These are phyloP conservation scores for Phrynocephalus forsythii DNA, from an alignment of 2,797 vertebrate species.

Conservation along the genomic window DNA sequence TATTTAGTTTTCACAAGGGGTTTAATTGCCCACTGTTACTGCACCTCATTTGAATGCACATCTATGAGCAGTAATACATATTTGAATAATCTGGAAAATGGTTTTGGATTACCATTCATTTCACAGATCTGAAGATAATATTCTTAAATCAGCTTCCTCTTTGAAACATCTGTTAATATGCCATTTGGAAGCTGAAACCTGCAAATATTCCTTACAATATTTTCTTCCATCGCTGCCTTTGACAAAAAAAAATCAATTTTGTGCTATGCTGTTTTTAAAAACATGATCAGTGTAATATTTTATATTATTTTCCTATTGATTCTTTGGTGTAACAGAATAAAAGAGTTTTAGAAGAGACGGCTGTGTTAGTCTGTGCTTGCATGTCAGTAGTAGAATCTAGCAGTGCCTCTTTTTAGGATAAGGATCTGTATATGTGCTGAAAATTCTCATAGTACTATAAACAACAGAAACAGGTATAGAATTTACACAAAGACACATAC, in stretches of 20 bases:
- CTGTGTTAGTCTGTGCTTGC: no score
- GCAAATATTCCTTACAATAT: not conserved
- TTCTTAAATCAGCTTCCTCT: not conserved
- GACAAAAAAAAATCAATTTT: slow-evolving; percentile 7
- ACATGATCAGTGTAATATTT: not conserved
- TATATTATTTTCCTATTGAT: not conserved
- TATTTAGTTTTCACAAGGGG: not conserved
- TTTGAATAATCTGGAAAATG: not conserved
- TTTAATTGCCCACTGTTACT: not conserved
- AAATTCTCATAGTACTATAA: not conserved
- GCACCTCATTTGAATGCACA: not conserved
- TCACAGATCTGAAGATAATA: not conserved
- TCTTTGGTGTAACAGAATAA: not conserved
- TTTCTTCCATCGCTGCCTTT: not conserved
- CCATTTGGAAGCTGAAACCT: not conserved
- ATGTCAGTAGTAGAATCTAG: slow-evolving; percentile 10
- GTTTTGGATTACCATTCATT: not conserved
- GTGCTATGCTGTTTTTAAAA: not conserved
- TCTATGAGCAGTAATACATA: not conserved
- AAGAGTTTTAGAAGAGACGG: not conserved
- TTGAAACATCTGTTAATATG: not conserved
- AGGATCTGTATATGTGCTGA: not conserved
- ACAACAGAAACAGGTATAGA: not conserved
- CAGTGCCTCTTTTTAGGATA: not conserved
- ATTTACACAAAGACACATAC: not conserved